Evolutionary conservation across 2,888 invertebrate genomes (phyloP), one percentile per base, ranked within the genome.

Genomic region (Zaprionus obscuricornis): DNA sequence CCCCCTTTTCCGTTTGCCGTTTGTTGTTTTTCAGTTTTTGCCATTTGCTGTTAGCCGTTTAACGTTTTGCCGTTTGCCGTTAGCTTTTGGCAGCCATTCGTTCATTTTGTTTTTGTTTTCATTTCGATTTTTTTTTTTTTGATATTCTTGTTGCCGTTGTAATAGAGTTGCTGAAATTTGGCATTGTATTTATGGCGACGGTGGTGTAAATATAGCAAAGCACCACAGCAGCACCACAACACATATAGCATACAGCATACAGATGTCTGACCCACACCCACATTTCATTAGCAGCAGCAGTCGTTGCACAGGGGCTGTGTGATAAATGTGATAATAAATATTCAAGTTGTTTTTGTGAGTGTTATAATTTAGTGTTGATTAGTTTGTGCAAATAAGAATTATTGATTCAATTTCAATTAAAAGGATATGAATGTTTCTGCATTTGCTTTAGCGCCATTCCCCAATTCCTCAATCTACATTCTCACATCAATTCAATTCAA

Each of bases 281-380:
- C 85, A 83, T 84, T 85, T 85, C 79, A 85, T 85, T 77, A 69
- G 68, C 34, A 39, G 20, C 34, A n/a, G n/a, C 71, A 54, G 39
- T 59, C 59, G 45, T 55, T 66, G 68, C 57, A 63, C 68, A n/a
- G n/a, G 66, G 54, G 42, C n/a, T n/a, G 33, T 37, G 14, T 77
- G 74, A 82, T 74, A 84, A 84, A 84, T 84, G 73, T 62, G 82
- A 71, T 74, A 75, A 82, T 82, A 77, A 77, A 77, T 77, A 81
- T 77, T 77, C 81, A 24, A 77, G 77, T 77, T 77, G 81, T 77
- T 81, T n/a, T n/a, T 76, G 76, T 64, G 69, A 81, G 81, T 79
- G 82, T 79, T 81, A 83, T 84, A 81, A 82, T 84, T 82, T 82
- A 84, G 75, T 84, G 84, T 81, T 84, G 84, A 82, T 82, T 82